Percentiles rank a stretch among this genome's conserved stretches.
These are phyloP conservation scores for Mus musculus DNA, from an alignment of 2,113 vertebrate genomes.

Conservation along the genomic window DNA sequence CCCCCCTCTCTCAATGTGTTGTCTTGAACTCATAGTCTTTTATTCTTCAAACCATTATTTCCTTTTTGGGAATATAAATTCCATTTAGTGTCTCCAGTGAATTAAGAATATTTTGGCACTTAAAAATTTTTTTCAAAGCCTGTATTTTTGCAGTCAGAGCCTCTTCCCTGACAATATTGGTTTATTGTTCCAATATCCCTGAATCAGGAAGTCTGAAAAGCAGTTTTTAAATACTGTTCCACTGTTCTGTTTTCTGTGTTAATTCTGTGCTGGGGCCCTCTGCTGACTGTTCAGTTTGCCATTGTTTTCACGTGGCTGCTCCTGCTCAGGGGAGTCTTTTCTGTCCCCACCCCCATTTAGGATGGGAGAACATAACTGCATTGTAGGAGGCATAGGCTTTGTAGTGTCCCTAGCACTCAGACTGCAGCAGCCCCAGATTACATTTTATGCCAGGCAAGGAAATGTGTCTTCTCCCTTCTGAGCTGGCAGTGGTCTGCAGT, in stretches of 20 bases:
- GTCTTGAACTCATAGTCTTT: not conserved
- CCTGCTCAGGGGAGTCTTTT: not conserved
- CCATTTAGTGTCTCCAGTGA: not conserved
- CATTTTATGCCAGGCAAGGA: not conserved
- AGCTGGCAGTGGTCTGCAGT: not conserved
- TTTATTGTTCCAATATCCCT: not conserved
- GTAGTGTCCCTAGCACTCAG: not conserved
- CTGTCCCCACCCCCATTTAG: not conserved
- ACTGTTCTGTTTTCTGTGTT: not conserved
- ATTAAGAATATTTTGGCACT: not conserved
- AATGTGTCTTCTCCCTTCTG: not conserved
- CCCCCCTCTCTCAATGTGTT: not conserved
- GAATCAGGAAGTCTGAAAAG: not conserved
- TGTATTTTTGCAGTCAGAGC: constrained; percentile 6
- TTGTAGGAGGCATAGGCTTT: not conserved
- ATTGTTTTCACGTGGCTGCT: not conserved
- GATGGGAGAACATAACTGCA: not conserved
- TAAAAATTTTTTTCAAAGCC: not conserved
- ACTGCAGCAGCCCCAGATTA: not conserved
- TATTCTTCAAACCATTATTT: constrained; percentile 20
- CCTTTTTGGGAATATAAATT: not conserved
- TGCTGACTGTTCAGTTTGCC: not conserved
- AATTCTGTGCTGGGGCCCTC: not conserved
- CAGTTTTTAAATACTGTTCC: not conserved
- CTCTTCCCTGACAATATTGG: not conserved